Conservation (phyloP, 2,888 invertebrate species). For the Sialis lutaria region DNA sequence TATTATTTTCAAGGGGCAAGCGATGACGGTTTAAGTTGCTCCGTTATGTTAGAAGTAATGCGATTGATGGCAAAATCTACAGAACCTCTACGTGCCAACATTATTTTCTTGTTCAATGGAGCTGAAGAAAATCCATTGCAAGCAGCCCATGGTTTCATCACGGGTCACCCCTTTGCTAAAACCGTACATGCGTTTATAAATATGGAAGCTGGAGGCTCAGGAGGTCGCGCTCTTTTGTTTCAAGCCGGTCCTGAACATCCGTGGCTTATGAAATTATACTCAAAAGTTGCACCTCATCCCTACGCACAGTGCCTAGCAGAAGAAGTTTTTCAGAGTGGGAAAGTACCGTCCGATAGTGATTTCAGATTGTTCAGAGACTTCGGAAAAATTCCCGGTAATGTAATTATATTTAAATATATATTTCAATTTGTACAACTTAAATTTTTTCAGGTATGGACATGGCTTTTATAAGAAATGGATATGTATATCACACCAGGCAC, state of each 20-base stretch:
- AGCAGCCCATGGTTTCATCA: slow-evolving; percentile 47
- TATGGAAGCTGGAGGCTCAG: slow-evolving; percentile 82
- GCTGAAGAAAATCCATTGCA: slow-evolving; percentile 50
- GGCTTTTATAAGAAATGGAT: slow-evolving; percentile 43
- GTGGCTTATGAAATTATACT: slow-evolving; percentile 39
- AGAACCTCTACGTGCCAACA: slow-evolving; percentile 31
- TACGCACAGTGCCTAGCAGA: slow-evolving; percentile 36
- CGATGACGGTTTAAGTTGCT: slow-evolving; percentile 70
- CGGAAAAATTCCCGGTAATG: slow-evolving; percentile 43
- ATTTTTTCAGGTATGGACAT: slow-evolving; percentile 34
- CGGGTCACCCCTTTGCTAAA: slow-evolving; percentile 65
- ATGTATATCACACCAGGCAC: slow-evolving; percentile 43
- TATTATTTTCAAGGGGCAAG: slow-evolving; percentile 65
- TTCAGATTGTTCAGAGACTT: slow-evolving; percentile 62
- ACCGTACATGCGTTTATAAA: slow-evolving; percentile 68
- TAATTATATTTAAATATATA: neutral
- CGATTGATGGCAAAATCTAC: slow-evolving; percentile 31
- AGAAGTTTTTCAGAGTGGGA: slow-evolving; percentile 47
- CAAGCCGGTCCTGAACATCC: slow-evolving; percentile 66
- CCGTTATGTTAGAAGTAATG: slow-evolving; percentile 48
- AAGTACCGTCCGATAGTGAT: slow-evolving; percentile 66
- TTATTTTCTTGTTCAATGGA: slow-evolving; percentile 56
- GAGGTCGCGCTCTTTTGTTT: slow-evolving; percentile 79
- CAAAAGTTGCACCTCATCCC: slow-evolving; percentile 35
- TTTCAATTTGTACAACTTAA: slow-evolving; percentile 5